Evolutionary conservation across 2,113 vertebrate genomes (phyloP), one percentile per base, ranked within the genome.

Genomic region (Myiozetetes cayanensis): DNA sequence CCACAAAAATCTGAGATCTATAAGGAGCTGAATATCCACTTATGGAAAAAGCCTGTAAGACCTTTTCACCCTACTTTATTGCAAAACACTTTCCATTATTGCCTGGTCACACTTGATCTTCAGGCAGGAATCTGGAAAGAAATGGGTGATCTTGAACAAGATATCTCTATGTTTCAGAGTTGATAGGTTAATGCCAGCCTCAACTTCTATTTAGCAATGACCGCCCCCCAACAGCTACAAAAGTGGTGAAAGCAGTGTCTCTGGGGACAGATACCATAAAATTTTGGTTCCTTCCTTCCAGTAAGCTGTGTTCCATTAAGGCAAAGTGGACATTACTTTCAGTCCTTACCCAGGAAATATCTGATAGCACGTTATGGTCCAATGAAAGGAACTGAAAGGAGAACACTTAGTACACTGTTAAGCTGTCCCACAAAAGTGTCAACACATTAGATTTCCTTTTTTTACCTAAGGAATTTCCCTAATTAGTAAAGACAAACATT

Each of bases 341-440:
- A 75, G 37, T 44, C 25, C 25, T 46, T 87, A 72, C 13, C 27
- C 81, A 91, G 81, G 70, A 93, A 91, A 78, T 82, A 87, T 43
- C 70, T 53, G 28, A 79, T 75, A 23, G n/a, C 25, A 39, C 33
- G 22, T 85, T 82, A 81, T 12, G 17, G 61, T 12, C 58, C 52
- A 82, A 3, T 11, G 20, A 93, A 87, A 79, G 14, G 22, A 92
- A 84, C 30, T 77, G 50, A 89, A 92, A 97, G 28, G 33, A 94
- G 94, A 89, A 91, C 37, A 90, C 66, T 94, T 87, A 78, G 28
- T 91, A 89, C 43, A 41, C 47, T 81, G 31, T 91, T 94, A 96
- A 94, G 23, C 10, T 79, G n/a, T 70, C 80, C 47, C 84, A 91
- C 84, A 85, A 79, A 91, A 91, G 16, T 33, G 61, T 72, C 93